Base-by-base conservation (phyloP, 1,140 invertebrate species). In the Probaryconus sp. region DNA sequence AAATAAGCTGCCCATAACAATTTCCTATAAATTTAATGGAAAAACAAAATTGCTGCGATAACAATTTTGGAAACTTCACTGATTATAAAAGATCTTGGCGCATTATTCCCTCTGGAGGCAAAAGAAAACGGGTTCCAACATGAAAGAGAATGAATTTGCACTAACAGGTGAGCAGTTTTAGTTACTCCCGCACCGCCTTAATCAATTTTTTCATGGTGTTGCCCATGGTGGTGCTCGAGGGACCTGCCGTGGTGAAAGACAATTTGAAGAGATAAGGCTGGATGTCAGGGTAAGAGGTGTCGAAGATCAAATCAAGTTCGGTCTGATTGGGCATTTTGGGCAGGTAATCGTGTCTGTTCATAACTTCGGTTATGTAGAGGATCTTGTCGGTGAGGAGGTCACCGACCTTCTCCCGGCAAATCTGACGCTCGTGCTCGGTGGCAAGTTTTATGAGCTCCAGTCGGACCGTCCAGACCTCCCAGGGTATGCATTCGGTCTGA, bases 381-480 rank as follows among this genome's bases (percentile, higher is more conserved):
- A 99, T 93, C 83, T 97, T 98, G 70, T 98, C 97, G 18, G 95
- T 93, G 1, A 99, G 87, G 68, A 96, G 87, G 79, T 99, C 96
- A 7, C 96, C 96, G 24, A 98, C 92, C 84, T 94, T 95, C 84
- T 98, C 96, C 47, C 96, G 90, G 73, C 92, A 95, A 61, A 93
- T 90, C 85, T 96, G 95, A 65, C 96, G 89, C 78, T 98, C 96
- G 83, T 96, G 93, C 83, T 98, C 96, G 81, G 92, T 96, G 53
- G 92, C 91, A 18, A 97, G 88, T 72, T 94, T 93, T 9, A 97
- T 93, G 5, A 98, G 89, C 82, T 98, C 95, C 20, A 98, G 89
- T 65, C 95, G 92, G 0, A 99, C 91, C 13, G 96, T 98, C 97
- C 97, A 99, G 7, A 98, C 95, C 84, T 99, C 97, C 97, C 97